Base-by-base conservation (phyloP, 2,888 invertebrate genomes). In the Dolichopus griseipennis region DNA sequence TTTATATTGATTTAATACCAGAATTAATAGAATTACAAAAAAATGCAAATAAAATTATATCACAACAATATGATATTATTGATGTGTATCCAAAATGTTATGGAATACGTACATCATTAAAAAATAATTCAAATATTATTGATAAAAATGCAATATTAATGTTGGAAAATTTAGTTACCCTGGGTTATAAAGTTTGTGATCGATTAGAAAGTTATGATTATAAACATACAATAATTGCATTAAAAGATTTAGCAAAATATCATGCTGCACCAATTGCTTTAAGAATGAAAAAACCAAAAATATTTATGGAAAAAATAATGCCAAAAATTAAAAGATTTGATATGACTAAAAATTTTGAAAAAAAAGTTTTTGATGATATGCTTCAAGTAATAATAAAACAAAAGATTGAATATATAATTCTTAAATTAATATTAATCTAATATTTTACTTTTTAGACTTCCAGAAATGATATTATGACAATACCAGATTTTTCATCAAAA, bases 211-310 rank as follows among this genome's bases (percentile, higher is more conserved):
- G 86, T 67, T 83, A 85, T 66, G 84, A 87, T 74, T 74, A 84
- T 61, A 78, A 79, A 0, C 83, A 85, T 65, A 79, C 83, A 0
- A 79, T 77, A 67, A 69, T 85, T 1, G 81, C 84, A 7, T 74
- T 87, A 0, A 75, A 78, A 64, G 80, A 83, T 64, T 73, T 87
- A 72, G 87, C 86, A 0, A 79, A 82, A 72, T 86, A 84, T 73
- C 87, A 88, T 74, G 85, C 86, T 0, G 77, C 85, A 15, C 83
- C 85, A 0, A 82, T 87, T 18, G 87, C 85, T 0, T 75, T 85
- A 68, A 84, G 85, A 64, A 70, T 80, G 0, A 78, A 81, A 27
- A 79, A 82, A 71, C 84, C 84, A 0, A 74, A 79, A 52, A 76
- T 78, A 6, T 85, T 82, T 74, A 71, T 83, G n/a, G 74, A 79